phyloP scores from a whole-genome alignment of 2,113 vertebrate species.

The Dasyornis broadbenti region DNA sequence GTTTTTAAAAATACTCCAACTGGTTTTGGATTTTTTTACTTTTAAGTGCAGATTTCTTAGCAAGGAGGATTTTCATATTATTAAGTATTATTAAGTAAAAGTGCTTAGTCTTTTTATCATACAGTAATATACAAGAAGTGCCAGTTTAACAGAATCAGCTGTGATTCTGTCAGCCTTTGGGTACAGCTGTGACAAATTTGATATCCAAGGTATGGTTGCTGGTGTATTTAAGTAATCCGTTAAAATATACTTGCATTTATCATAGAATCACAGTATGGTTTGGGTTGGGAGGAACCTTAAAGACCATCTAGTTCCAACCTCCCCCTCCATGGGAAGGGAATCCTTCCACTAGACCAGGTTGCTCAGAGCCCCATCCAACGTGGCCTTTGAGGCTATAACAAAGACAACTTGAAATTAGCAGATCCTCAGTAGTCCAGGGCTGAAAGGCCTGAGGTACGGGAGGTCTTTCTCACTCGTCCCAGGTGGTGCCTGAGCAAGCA shows the following conservation, averaged over 20 bases:
- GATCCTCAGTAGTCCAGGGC: fast-evolving
- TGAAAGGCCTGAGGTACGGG: too few species aligned
- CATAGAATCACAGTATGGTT: background rate
- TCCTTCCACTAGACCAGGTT: background rate
- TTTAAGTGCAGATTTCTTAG: background rate
- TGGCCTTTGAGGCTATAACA: background rate
- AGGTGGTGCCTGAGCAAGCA: background rate
- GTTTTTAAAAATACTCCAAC: background rate
- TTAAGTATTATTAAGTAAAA: background rate
- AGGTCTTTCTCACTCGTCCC: background rate
- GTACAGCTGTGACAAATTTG: background rate
- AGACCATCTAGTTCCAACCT: background rate
- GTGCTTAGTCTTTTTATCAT: background rate
- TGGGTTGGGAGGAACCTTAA: background rate
- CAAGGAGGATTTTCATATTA: background rate
- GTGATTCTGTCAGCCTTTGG: background rate
- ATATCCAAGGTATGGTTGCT: background rate
- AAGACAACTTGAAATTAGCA: background rate
- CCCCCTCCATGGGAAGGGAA: too few species aligned
- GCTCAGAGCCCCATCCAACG: background rate
- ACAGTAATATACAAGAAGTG: background rate
- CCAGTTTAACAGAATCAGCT: background rate
- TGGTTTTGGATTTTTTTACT: background rate
- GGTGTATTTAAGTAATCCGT: background rate
- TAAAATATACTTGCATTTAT: background rate